Evolutionary conservation across 2,797 vertebrate species (phyloP).

Genomic region (Falco novaeseelandiae): DNA sequence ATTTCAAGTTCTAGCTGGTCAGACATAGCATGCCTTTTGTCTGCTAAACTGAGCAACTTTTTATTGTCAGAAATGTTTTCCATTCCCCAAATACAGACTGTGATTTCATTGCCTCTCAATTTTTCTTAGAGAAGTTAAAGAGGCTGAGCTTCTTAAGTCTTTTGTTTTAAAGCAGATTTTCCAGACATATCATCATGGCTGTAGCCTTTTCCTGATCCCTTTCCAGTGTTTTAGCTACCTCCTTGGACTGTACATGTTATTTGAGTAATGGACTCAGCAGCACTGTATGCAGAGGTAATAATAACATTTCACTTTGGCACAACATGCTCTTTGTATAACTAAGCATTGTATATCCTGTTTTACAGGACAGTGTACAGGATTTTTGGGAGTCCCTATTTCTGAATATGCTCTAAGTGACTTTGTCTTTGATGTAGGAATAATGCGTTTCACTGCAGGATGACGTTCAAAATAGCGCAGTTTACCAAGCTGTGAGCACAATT

Average conservation of each 20-base stretch:
- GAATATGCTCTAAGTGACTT: background rate
- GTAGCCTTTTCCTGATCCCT: constrained; percentile 17
- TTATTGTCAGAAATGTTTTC: constrained; percentile 28
- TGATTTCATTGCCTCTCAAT: background rate
- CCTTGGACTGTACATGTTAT: background rate
- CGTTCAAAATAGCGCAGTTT: fast-evolving
- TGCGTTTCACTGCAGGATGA: background rate
- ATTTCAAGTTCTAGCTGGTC: background rate
- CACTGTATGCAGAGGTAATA: background rate
- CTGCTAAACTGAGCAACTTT: background rate
- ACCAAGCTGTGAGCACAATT: background rate
- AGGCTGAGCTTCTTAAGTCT: background rate
- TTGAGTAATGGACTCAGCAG: background rate
- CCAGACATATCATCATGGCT: constrained; percentile 33
- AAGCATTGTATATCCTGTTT: background rate
- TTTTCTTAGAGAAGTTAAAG: constrained; percentile 13
- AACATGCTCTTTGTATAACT: background rate
- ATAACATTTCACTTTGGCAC: background rate
- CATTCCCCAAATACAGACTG: background rate
- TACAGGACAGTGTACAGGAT: background rate
- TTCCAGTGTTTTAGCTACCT: constrained; percentile 17
- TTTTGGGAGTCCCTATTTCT: background rate
- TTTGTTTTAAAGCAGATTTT: constrained; percentile 33
- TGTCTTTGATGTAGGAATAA: background rate
- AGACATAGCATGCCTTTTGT: background rate